A percentile compares a stretch with the other conserved stretches of the same genome.
Evolutionary conservation across 2,888 invertebrate genomes (phyloP).

Genomic region (Andrena marginata): DNA sequence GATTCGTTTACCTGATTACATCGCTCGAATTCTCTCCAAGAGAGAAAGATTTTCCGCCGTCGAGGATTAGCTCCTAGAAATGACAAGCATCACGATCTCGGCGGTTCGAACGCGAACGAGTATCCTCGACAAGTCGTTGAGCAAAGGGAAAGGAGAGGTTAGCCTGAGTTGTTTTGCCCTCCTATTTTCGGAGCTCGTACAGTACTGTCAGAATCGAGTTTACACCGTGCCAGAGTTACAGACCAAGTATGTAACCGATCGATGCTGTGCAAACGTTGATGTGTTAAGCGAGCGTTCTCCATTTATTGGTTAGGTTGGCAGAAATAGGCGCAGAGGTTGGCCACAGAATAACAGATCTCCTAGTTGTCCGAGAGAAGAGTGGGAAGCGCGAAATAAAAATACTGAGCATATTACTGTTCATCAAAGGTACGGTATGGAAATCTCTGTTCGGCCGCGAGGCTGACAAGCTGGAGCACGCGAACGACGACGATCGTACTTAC

Average conservation of each 20-base stretch:
- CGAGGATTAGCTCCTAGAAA: conserved; percentile 30
- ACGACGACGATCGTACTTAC: conserved; percentile 99
- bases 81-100: conserved; percentile 79
- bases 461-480: conserved; percentile 98
- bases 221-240: conserved; percentile 98
- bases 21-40: not conserved
- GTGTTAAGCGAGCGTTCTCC: not conserved
- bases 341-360: conserved; percentile 95
- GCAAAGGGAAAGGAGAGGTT: conserved; percentile 96
- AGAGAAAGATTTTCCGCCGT: not conserved
- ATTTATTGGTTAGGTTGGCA: conserved; percentile 90
- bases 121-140: conserved; percentile 95
- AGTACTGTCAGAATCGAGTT: conserved; percentile 98
- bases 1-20: not conserved
- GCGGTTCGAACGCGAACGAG: conserved; percentile 89
- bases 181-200: conserved; percentile 98
- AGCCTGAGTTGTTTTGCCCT: conserved; percentile 97
- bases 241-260: conserved; percentile 90
- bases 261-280: not conserved
- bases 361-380: conserved; percentile 96
- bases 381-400: conserved; percentile 98
- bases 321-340: conserved; percentile 98
- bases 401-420: conserved; percentile 96
- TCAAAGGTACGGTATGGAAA: conserved; percentile 99
- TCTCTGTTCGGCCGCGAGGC: conserved; percentile 99